Evolutionary conservation across 2,888 invertebrate species (phyloP).

Genomic region (Cantharis rustica): DNA sequence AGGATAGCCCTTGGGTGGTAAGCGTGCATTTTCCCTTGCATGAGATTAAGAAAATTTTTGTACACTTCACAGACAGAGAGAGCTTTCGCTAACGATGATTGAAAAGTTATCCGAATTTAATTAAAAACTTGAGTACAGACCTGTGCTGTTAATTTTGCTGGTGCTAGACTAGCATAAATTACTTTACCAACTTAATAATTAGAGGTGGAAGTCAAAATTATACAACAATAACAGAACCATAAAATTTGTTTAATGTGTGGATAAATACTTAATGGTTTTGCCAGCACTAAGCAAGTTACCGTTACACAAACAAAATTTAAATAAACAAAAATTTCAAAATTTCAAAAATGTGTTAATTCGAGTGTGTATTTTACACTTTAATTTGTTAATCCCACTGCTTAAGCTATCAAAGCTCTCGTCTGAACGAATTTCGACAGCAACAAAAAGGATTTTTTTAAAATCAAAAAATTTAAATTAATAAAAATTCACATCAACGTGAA

Average conservation of each 20-base stretch:
- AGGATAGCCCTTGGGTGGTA: neutral
- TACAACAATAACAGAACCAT: neutral
- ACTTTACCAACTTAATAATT: neutral
- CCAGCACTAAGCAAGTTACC: neutral
- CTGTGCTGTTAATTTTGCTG: neutral
- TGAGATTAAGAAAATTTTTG: neutral
- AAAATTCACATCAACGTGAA: neutral
- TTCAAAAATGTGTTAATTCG: neutral
- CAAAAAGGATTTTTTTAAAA: neutral
- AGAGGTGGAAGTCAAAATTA: neutral
- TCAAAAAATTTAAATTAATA: neutral
- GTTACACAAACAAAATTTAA: neutral
- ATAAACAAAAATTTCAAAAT: neutral
- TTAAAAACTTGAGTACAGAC: neutral
- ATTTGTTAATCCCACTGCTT: neutral
- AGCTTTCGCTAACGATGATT: neutral
- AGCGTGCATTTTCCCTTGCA: neutral
- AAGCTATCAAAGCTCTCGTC: neutral
- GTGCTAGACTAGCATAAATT: neutral
- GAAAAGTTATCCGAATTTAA: neutral
- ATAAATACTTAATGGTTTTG: neutral
- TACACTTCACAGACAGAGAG: neutral
- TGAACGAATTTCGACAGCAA: neutral
- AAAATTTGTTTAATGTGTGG: neutral
- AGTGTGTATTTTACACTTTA: neutral